Conservation (phyloP, 2,888 invertebrate species). For the Pyrocoelia pectoralis region DNA sequence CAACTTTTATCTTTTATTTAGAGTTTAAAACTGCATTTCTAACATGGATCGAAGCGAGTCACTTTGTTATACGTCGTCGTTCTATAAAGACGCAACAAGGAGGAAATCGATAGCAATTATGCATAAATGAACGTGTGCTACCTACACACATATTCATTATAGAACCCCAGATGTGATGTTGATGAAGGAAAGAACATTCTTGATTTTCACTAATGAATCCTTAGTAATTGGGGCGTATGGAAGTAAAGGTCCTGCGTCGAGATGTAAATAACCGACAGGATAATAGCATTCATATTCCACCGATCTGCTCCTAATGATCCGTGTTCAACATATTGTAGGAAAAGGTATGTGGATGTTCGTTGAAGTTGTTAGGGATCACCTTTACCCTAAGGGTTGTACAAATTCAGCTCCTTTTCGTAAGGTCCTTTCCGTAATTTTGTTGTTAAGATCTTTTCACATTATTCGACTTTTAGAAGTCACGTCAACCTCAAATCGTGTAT, state of each 20-base stretch:
- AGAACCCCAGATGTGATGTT: constrained; percentile 28
- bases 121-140: constrained; percentile 29
- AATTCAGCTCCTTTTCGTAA: constrained; percentile 8
- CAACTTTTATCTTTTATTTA: constrained; percentile 41
- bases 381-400: constrained; percentile 29
- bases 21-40: constrained; percentile 20
- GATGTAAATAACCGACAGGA: constrained; percentile 46
- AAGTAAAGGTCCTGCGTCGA: constrained; percentile 40
- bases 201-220: constrained; percentile 44
- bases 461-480: neutral
- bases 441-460: constrained; percentile 11
- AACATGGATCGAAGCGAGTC: constrained; percentile 15
- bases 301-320: constrained; percentile 51
- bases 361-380: constrained; percentile 35
- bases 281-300: constrained; percentile 48
- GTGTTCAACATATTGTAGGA: constrained; percentile 45
- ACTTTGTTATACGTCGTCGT: constrained; percentile 11
- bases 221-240: constrained; percentile 42
- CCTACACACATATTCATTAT: constrained; percentile 31
- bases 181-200: constrained; percentile 42
- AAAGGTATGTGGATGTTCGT: constrained; percentile 37
- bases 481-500: neutral
- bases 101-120: constrained; percentile 30
- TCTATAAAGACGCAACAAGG: constrained; percentile 18
- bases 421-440: constrained; percentile 24